A percentile compares a stretch with the other conserved stretches of the same genome.
These are phyloP conservation scores for Aphelinus atriplicis DNA, from an alignment of 1,140 invertebrate genomes.

Conservation along the genomic window DNA sequence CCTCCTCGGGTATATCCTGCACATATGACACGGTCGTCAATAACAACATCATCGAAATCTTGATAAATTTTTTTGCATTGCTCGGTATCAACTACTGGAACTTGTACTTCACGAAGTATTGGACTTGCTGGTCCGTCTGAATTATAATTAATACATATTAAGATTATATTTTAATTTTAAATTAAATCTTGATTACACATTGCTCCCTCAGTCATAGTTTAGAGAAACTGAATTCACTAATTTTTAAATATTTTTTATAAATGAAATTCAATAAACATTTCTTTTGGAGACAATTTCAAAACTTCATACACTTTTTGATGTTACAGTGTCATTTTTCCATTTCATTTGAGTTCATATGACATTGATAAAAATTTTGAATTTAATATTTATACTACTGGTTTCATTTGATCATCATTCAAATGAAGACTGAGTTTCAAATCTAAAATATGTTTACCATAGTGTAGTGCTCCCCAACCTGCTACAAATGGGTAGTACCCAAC, in stretches of 20 bases:
- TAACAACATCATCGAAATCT: conserved; percentile 67
- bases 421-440: too few species aligned
- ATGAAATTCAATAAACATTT: too few species aligned
- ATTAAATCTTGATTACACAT: not conserved
- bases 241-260: not conserved
- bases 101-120: conserved; percentile 73
- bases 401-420: too few species aligned
- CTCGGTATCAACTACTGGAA: conserved; percentile 71
- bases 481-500: conserved; percentile 70
- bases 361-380: too few species aligned
- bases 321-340: not conserved
- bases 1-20: conserved; percentile 78
- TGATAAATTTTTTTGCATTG: conserved; percentile 72
- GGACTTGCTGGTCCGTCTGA: conserved; percentile 74
- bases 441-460: too few species aligned
- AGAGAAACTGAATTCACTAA: not conserved
- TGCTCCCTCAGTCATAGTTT: too few species aligned
- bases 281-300: not conserved
- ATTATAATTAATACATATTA: conserved; percentile 30
- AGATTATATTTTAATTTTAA: not conserved
- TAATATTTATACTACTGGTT: too few species aligned
- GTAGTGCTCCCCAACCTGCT: conserved; percentile 78
- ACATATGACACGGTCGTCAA: conserved; percentile 77
- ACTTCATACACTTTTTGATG: conserved; percentile 68
- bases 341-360: too few species aligned